phyloP scores from a whole-genome alignment of 92 coral and sea anemone genomes.

The Actinostola sp. region DNA sequence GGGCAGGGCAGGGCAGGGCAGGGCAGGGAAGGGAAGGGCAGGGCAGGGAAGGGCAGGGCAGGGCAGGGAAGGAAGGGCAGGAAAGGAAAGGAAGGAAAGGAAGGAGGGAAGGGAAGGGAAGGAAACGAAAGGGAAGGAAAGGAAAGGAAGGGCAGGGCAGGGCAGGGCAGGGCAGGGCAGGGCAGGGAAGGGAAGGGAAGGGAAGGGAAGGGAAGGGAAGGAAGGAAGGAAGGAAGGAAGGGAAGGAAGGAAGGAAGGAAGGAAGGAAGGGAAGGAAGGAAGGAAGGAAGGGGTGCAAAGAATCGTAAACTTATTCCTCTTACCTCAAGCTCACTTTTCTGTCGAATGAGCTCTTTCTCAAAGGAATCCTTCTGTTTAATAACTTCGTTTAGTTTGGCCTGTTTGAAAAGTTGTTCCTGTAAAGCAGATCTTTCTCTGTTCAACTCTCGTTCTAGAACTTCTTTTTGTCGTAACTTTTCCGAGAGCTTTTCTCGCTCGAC shows the following conservation, averaged over 20 bases:
- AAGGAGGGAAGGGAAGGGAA: background rate
- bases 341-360: slow-evolving; percentile 86
- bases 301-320: background rate
- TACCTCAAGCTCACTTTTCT: slow-evolving; percentile 93
- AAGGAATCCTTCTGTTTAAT: slow-evolving; percentile 92
- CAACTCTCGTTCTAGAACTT: slow-evolving; percentile 79
- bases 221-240: background rate
- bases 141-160: too few species aligned
- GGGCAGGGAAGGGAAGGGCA: too few species aligned
- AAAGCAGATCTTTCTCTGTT: slow-evolving; percentile 89
- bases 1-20: too few species aligned
- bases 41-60: too few species aligned
- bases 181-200: background rate
- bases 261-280: background rate
- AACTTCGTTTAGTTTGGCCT: slow-evolving; percentile 92
- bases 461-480: slow-evolving; percentile 93
- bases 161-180: too few species aligned
- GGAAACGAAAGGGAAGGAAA: too few species aligned
- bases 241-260: background rate
- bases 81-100: background rate
- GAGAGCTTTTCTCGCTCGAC: slow-evolving; percentile 85
- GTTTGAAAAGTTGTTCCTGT: slow-evolving; percentile 93
- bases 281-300: background rate
- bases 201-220: background rate
- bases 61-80: too few species aligned